These are phyloP conservation scores for Struthidea cinerea DNA, from an alignment of 2,113 vertebrate genomes.

Conservation along the genomic window DNA sequence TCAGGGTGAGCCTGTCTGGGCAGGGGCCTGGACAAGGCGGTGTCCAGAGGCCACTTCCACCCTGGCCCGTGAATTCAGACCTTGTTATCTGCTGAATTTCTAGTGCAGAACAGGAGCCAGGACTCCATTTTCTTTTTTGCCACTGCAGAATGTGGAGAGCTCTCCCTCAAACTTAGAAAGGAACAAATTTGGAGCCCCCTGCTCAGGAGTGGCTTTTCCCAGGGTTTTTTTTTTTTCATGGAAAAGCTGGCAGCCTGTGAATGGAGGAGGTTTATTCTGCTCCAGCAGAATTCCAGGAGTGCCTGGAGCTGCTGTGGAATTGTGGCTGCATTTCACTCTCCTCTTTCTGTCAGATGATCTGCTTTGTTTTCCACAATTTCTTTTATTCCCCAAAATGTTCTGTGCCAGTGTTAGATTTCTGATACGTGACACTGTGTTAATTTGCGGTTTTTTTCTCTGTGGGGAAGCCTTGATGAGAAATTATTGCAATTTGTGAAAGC, in stretches of 20 bases:
- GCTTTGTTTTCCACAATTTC: background rate
- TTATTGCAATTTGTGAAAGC: conserved; percentile 42
- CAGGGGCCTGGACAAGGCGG: accelerated
- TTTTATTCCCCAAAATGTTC: background rate
- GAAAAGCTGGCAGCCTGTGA: background rate
- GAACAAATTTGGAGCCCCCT: background rate
- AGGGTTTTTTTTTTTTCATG: accelerated
- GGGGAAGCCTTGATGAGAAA: conserved; percentile 51
- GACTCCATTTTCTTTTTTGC: accelerated
- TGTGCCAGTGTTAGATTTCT: background rate
- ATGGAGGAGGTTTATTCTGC: background rate
- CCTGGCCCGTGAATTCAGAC: background rate
- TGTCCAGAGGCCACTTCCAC: background rate
- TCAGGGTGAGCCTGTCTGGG: too few relatives aligned
- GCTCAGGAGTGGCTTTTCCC: too few relatives aligned
- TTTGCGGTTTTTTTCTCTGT: background rate
- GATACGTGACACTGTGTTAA: background rate
- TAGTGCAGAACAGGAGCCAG: accelerated
- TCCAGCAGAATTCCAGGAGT: background rate
- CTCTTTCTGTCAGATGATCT: background rate
- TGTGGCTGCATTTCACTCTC: accelerated
- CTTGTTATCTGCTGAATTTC: accelerated
- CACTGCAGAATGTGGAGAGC: accelerated
- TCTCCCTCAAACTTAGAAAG: background rate
- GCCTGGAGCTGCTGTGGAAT: background rate